These are phyloP conservation scores for Diabrotica balteata DNA, from an alignment of 2,888 invertebrate species.

Conservation along the genomic window DNA sequence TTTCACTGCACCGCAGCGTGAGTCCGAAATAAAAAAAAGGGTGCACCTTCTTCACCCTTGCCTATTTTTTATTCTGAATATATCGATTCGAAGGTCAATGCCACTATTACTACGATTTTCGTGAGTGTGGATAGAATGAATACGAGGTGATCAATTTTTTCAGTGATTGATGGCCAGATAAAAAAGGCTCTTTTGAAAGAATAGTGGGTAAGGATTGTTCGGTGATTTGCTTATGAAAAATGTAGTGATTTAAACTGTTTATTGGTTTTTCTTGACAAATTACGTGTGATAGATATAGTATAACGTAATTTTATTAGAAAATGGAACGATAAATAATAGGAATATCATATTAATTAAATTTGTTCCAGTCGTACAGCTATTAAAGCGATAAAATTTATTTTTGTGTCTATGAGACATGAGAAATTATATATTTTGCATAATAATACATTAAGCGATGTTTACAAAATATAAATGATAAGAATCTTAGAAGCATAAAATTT, in stretches of 20 bases:
- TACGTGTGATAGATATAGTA: too few species aligned
- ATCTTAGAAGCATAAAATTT: too few species aligned
- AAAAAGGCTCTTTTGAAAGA: constrained; percentile 13
- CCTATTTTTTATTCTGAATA: constrained; percentile 45
- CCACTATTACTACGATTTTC: constrained; percentile 41
- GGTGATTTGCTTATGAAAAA: not conserved
- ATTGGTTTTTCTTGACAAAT: too few species aligned
- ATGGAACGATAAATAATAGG: too few species aligned
- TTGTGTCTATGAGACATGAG: too few species aligned
- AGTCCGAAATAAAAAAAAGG: constrained; percentile 38
- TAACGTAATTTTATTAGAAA: too few species aligned
- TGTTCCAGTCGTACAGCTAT: too few species aligned
- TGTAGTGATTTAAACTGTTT: not conserved
- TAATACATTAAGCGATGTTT: too few species aligned
- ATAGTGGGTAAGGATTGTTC: constrained; percentile 8
- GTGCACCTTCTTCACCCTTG: constrained; percentile 43
- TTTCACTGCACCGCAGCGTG: constrained; percentile 26
- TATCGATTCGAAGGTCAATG: constrained; percentile 47
- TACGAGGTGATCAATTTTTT: constrained; percentile 25
- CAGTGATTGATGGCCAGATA: constrained; percentile 20
- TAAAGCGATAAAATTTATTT: too few species aligned
- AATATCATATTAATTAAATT: too few species aligned
- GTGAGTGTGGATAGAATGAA: constrained; percentile 30
- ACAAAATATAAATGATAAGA: too few species aligned
- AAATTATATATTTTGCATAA: too few species aligned